Percentiles rank a stretch among this genome's conserved stretches.
Conservation (phyloP, 1,140 invertebrate genomes). For the Campoletis sonorensis region DNA sequence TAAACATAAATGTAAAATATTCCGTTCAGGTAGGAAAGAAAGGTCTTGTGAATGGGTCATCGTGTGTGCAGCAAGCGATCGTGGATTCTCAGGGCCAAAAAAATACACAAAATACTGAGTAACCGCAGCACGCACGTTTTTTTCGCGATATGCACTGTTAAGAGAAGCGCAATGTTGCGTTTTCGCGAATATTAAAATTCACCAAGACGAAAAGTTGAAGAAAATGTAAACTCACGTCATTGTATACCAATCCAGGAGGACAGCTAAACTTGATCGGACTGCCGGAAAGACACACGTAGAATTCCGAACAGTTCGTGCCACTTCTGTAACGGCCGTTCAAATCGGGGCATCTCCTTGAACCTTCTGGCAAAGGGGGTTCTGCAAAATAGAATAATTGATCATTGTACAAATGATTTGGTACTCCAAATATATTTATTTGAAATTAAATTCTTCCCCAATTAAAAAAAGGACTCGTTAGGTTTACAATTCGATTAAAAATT, state of each 20-base stretch:
- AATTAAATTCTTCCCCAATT: background rate
- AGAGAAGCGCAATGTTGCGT: background rate
- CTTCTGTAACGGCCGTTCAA: constrained; percentile 79
- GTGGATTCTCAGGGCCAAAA: constrained; percentile 30
- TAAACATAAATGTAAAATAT: background rate
- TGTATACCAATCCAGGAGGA: constrained; percentile 80
- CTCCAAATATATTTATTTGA: background rate
- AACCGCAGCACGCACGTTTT: constrained; percentile 12
- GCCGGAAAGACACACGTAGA: constrained; percentile 80
- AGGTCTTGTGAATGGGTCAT: constrained; percentile 34
- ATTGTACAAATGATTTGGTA: background rate
- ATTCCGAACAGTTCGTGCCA: constrained; percentile 80
- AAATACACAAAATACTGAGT: background rate
- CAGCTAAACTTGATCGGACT: constrained; percentile 80
- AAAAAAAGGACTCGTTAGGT: no score
- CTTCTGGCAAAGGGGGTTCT: constrained; percentile 72
- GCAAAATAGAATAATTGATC: constrained; percentile 41
- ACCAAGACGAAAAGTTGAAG: constrained; percentile 13
- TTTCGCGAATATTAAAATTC: constrained; percentile 37
- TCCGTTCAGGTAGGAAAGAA: constrained; percentile 23
- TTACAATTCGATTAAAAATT: background rate
- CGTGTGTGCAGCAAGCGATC: constrained; percentile 10
- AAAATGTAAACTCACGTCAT: constrained; percentile 76
- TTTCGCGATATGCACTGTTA: background rate
- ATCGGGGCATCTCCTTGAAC: constrained; percentile 73